Evolutionary conservation across 1,140 invertebrate species (phyloP), one percentile per base, ranked within the genome.

Genomic region (Phenacoccus solenopsis): DNA sequence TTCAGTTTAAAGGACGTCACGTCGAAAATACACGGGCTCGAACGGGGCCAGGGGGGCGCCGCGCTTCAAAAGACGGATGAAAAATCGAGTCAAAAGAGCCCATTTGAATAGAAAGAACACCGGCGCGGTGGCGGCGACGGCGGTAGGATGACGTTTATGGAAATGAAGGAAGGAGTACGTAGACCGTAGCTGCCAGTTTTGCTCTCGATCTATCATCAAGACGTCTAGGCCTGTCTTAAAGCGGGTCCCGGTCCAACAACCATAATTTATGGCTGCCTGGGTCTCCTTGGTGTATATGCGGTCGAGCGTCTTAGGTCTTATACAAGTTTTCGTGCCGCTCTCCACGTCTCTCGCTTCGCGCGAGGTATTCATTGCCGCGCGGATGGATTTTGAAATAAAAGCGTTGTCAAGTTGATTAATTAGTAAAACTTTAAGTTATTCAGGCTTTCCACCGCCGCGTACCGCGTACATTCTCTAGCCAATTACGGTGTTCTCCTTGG

Each of bases 361-460:
- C 9, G 59, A 9, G 21, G 22, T 5, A 64, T 64, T 64, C 59
- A 64, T 64, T 7, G 59, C 25, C 10, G 59, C 59, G 59, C 22
- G 25, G 59, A 64, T 64, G 59, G 59, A 64, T 64, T 64, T 64
- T 64, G 59, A 64, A 64, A 64, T 64, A 64, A 64, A 64, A 64
- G 59, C 59, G 59, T 64, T 64, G 59, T 64, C 59, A 64, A 64
- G 59, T 64, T 64, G 59, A 64, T 64, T 64, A 64, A 64, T 64
- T 64, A 64, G 25, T 64, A 64, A 64, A 64, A 64, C 59, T 64
- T 64, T 64, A 64, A 64, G 59, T 64, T 64, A 64, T 64, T 64
- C 59, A 64, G 59, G 59, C 59, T 64, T 64, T 22, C 25, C 59
- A 20, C 56, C 7, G 7, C 21, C 20, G 20, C 25, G 4, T 27